phyloP scores from a whole-genome alignment of 2,888 invertebrate species.

The Melinaea marsaeus region DNA sequence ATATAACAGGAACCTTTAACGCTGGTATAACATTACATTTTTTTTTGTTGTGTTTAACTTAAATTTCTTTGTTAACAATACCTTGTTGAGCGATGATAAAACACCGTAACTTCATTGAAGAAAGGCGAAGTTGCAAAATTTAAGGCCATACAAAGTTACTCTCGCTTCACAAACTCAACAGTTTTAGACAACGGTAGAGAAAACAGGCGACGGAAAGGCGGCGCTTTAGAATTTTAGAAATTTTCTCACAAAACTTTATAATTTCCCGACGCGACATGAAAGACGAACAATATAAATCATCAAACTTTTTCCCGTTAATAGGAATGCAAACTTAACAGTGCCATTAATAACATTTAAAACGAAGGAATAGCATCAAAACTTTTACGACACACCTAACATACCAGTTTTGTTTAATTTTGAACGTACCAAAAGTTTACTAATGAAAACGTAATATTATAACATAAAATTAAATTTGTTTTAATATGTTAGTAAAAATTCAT shows the following conservation, averaged over 20 bases:
- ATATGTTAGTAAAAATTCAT: too few species aligned
- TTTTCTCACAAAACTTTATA: slow-evolving; percentile 65
- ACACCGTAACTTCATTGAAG: slow-evolving; percentile 59
- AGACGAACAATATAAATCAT: slow-evolving; percentile 30
- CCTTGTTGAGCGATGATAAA: slow-evolving; percentile 65
- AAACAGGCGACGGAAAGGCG: slow-evolving; percentile 47
- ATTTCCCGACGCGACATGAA: slow-evolving; percentile 44
- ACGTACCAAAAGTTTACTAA: too few species aligned
- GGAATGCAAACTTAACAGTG: neutral
- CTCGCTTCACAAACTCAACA: slow-evolving; percentile 57
- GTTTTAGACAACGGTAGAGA: slow-evolving; percentile 49
- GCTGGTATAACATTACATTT: too few species aligned
- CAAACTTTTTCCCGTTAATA: slow-evolving; percentile 18
- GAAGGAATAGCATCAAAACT: neutral
- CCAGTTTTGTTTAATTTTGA: too few species aligned
- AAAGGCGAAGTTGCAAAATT: slow-evolving; percentile 64
- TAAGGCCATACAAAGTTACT: slow-evolving; percentile 69
- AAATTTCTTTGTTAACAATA: slow-evolving; percentile 50
- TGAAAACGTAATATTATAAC: too few species aligned
- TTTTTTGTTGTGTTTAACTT: slow-evolving; percentile 32
- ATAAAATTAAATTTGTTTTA: too few species aligned
- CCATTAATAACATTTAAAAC: neutral
- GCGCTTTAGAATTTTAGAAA: slow-evolving; percentile 74
- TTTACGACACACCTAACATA: neutral
- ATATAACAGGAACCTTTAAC: too few species aligned